phyloP scores from a whole-genome alignment of 2,888 invertebrate species.

The Drosophila buzzatii region DNA sequence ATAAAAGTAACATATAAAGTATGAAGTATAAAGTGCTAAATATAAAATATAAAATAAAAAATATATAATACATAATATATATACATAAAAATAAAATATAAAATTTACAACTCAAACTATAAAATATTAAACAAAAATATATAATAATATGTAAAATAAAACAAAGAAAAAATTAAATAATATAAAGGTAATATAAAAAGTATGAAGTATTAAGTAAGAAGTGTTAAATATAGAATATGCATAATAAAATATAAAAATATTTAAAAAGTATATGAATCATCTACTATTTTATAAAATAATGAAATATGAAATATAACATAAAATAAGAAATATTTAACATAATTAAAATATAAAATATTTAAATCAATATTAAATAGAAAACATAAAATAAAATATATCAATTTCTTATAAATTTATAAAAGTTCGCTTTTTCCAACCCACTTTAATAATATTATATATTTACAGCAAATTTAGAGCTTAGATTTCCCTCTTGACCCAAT shows the following conservation, averaged over 20 bases:
- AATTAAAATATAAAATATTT: neutral
- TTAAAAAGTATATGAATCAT: too few species aligned
- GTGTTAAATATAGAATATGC: neutral
- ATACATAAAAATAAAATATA: neutral
- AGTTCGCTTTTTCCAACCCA: too few species aligned
- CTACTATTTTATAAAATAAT: neutral
- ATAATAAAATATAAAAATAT: neutral
- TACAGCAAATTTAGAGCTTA: neutral
- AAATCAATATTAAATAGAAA: neutral
- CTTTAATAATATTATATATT: too few species aligned
- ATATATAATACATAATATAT: neutral
- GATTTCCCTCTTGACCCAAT: slow-evolving; percentile 5
- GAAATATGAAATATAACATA: too few species aligned
- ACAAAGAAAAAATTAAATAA: neutral
- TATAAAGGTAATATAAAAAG: neutral
- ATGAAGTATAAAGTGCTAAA: neutral
- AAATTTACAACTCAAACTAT: neutral
- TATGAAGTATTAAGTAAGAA: neutral
- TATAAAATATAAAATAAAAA: neutral
- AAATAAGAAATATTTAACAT: neutral
- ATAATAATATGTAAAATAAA: neutral
- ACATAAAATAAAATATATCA: neutral
- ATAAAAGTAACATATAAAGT: too few species aligned
- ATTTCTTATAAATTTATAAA: too few species aligned
- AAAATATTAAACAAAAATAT: neutral